These are phyloP conservation scores for Campoletis raptor DNA, from an alignment of 2,888 invertebrate species.

Conservation along the genomic window DNA sequence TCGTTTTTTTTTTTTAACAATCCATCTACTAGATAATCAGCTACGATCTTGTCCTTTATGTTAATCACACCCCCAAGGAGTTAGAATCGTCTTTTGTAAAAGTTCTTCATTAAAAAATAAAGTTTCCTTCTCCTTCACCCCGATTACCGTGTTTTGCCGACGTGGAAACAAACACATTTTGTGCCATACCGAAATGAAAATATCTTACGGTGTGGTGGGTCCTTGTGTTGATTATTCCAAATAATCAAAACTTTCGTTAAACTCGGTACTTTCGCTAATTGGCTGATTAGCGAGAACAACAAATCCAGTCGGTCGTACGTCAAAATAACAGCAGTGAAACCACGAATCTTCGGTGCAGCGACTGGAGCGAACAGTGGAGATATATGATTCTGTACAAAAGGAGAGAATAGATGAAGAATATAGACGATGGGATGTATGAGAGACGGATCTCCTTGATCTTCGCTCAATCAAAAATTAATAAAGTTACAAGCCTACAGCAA, in stretches of 20 bases:
- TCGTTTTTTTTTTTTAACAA: not conserved
- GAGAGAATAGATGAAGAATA: too few relatives aligned
- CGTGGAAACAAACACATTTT: too few relatives aligned
- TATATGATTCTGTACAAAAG: slow-evolving; percentile 87
- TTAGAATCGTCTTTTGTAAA: too few relatives aligned
- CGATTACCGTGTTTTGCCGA: too few relatives aligned
- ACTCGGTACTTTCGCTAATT: slow-evolving; percentile 94
- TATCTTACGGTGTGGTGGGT: slow-evolving; percentile 93
- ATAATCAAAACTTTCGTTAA: slow-evolving; percentile 96
- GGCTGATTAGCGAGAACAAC: slow-evolving; percentile 93
- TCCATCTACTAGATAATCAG: not conserved
- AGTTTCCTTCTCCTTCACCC: too few relatives aligned
- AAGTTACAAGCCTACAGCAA: too few relatives aligned
- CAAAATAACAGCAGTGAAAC: slow-evolving; percentile 98
- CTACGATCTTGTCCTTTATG: too few relatives aligned
- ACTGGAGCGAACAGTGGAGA: slow-evolving; percentile 94
- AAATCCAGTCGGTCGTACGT: slow-evolving; percentile 97
- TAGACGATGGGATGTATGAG: too few relatives aligned
- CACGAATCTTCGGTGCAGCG: slow-evolving; percentile 93
- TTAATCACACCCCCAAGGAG: too few relatives aligned
- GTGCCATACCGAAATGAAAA: not conserved
- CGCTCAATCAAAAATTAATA: too few relatives aligned
- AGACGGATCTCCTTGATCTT: too few relatives aligned
- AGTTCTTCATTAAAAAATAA: too few relatives aligned
- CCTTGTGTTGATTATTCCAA: slow-evolving; percentile 98